A percentile compares a stretch with the other conserved stretches of the same genome.
Evolutionary conservation across 1,140 invertebrate species (phyloP).

Genomic region (Manduca sexta): DNA sequence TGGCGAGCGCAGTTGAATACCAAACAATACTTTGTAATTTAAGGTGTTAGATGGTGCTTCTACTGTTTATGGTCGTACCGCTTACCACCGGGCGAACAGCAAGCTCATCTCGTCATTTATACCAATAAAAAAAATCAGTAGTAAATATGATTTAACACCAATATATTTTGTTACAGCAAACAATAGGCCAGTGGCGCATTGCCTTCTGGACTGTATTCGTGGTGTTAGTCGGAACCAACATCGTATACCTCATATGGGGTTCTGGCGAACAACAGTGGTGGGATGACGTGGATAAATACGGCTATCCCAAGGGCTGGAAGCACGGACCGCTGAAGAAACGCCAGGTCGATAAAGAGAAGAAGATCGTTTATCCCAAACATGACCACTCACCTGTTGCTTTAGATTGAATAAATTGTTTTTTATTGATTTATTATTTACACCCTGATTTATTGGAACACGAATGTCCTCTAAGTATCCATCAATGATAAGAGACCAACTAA

Average conservation of each 20-base stretch:
- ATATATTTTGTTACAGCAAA: conserved; percentile 74
- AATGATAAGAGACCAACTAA: too few relatives aligned
- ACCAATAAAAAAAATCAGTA: too few relatives aligned
- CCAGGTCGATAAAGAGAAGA: conserved; percentile 36
- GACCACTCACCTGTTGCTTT: conserved; percentile 52
- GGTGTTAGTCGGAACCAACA: conserved; percentile 80
- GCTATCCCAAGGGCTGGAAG: conserved; percentile 55
- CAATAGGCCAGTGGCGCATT: conserved; percentile 81
- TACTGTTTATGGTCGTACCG: too few relatives aligned
- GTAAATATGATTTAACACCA: too few relatives aligned
- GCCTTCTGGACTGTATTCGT: conserved; percentile 56
- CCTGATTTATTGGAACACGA: too few relatives aligned
- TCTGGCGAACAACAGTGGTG: conserved; percentile 82
- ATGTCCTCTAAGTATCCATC: too few relatives aligned
- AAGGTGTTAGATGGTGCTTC: too few relatives aligned
- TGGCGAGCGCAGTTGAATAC: too few relatives aligned
- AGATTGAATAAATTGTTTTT: conserved; percentile 28
- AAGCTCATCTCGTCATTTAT: too few relatives aligned
- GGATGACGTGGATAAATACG: conserved; percentile 74
- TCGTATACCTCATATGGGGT: conserved; percentile 81
- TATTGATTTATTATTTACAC: not conserved
- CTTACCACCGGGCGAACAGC: too few relatives aligned
- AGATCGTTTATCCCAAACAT: conserved; percentile 55
- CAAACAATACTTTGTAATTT: too few relatives aligned
- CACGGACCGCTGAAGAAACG: conserved; percentile 48